Conservation (phyloP, 2,797 vertebrate species). For the Sebastolobus altivelis region DNA sequence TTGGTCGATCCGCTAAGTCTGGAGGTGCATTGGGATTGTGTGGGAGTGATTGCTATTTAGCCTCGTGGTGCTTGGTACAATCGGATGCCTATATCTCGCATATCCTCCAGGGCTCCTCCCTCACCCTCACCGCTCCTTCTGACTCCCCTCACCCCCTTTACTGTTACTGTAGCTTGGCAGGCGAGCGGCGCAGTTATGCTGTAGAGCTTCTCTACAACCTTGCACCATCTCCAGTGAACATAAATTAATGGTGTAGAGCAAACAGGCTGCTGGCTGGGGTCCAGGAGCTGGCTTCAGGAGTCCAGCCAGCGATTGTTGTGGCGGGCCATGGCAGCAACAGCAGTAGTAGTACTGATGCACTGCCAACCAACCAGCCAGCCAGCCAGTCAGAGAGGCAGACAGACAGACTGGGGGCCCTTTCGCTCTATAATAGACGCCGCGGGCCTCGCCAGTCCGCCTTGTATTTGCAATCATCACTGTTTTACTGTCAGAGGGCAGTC, state of each 20-base stretch:
- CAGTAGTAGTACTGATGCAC: conserved; percentile 82
- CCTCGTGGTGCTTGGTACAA: conserved; percentile 85
- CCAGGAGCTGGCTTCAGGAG: conserved; percentile 86
- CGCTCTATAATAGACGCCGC: conserved; percentile 84
- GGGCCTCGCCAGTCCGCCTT: conserved; percentile 85
- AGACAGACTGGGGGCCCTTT: conserved; percentile 82
- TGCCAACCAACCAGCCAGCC: conserved; percentile 80
- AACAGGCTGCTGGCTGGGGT: conserved; percentile 89
- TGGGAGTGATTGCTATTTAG: conserved; percentile 89
- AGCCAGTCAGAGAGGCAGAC: conserved; percentile 73
- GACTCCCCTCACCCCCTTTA: conserved; percentile 73
- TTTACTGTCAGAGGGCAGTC: conserved; percentile 88
- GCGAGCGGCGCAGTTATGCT: conserved; percentile 85
- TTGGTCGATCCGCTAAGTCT: conserved; percentile 69
- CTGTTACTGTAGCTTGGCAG: conserved; percentile 88
- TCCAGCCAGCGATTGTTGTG: conserved; percentile 90
- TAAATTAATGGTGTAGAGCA: conserved; percentile 95
- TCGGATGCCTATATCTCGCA: conserved; percentile 81
- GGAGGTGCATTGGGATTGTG: conserved; percentile 82
- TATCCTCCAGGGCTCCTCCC: conserved; percentile 86
- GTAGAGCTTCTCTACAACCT: conserved; percentile 91
- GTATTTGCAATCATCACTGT: conserved; percentile 89
- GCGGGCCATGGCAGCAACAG: conserved; percentile 76
- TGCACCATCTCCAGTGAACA: conserved; percentile 93
- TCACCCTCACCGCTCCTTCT: conserved; percentile 60